Conservation (phyloP, 2,888 invertebrate species). For the Ennomos erosarius region DNA sequence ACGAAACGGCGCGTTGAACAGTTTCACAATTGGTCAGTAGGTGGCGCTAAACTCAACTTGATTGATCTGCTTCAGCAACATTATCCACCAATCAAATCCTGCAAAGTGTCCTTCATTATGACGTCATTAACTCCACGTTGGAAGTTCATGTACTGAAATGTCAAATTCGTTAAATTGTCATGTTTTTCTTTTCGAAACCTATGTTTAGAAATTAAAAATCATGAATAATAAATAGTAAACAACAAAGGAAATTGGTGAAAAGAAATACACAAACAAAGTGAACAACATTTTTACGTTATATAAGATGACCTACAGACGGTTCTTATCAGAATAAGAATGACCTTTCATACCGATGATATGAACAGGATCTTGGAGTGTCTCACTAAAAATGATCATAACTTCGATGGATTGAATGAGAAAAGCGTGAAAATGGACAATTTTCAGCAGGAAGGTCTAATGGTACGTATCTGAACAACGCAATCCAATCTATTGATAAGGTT, state of each 20-base stretch:
- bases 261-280: conserved; percentile 27
- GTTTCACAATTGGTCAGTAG: conserved; percentile 44
- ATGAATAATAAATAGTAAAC: conserved; percentile 27
- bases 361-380: conserved; percentile 75
- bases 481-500: conserved; percentile 61
- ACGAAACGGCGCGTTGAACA: conserved; percentile 31
- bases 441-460: conserved; percentile 69
- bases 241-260: conserved; percentile 36
- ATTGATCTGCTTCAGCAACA: conserved; percentile 57
- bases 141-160: conserved; percentile 80
- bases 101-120: conserved; percentile 78
- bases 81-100: conserved; percentile 69
- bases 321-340: conserved; percentile 61
- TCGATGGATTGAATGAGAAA: conserved; percentile 56
- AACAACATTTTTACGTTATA: conserved; percentile 26
- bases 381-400: conserved; percentile 67
- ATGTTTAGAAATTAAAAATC: conserved; percentile 50
- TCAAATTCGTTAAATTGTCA: conserved; percentile 70
- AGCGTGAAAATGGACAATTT: conserved; percentile 71
- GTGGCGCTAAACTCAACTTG: conserved; percentile 54
- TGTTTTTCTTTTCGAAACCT: conserved; percentile 61
- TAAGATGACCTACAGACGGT: conserved; percentile 57
- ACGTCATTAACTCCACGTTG: conserved; percentile 89
- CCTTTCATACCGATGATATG: conserved; percentile 70
- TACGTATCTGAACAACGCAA: conserved; percentile 58